phyloP scores from a whole-genome alignment of 2,888 invertebrate species.

The Cryptocheilus praepositus region DNA sequence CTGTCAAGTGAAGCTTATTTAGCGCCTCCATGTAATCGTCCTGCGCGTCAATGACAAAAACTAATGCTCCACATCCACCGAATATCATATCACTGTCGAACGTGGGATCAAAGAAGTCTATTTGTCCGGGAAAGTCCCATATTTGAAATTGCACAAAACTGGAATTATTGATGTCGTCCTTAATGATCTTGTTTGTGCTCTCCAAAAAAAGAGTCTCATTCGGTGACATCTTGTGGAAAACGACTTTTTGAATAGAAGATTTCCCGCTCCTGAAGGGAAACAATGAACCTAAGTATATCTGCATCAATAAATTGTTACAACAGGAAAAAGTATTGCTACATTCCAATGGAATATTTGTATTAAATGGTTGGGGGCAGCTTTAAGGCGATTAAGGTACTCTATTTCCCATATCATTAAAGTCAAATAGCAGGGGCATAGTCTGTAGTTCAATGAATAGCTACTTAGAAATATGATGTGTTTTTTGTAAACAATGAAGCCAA shows the following conservation, averaged over 20 bases:
- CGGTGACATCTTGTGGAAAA: conserved; percentile 99
- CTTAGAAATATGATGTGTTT: too few relatives aligned
- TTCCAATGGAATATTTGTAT: too few relatives aligned
- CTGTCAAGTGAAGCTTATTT: conserved; percentile 93
- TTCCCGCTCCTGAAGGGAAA: conserved; percentile 92
- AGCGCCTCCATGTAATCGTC: conserved; percentile 98
- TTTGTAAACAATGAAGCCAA: too few relatives aligned
- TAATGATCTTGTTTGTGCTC: conserved; percentile 98
- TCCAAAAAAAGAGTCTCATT: conserved; percentile 99
- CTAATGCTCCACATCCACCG: conserved; percentile 96
- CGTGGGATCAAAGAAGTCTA: conserved; percentile 96
- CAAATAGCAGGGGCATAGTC: too few relatives aligned
- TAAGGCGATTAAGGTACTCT: too few relatives aligned
- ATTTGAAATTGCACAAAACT: conserved; percentile 99
- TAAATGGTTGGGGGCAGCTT: too few relatives aligned
- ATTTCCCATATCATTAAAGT: too few relatives aligned
- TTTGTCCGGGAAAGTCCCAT: conserved; percentile 99
- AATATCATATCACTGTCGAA: conserved; percentile 98
- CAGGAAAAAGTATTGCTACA: too few relatives aligned
- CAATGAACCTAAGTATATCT: too few relatives aligned
- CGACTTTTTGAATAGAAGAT: conserved; percentile 99
- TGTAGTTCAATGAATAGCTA: too few relatives aligned
- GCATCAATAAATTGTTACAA: too few relatives aligned
- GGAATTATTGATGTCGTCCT: conserved; percentile 97
- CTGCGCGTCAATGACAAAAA: conserved; percentile 99